Evolutionary conservation across 2,797 vertebrate species (phyloP), one percentile per base, ranked within the genome.

Genomic region (Adrianichthys oophorus): DNA sequence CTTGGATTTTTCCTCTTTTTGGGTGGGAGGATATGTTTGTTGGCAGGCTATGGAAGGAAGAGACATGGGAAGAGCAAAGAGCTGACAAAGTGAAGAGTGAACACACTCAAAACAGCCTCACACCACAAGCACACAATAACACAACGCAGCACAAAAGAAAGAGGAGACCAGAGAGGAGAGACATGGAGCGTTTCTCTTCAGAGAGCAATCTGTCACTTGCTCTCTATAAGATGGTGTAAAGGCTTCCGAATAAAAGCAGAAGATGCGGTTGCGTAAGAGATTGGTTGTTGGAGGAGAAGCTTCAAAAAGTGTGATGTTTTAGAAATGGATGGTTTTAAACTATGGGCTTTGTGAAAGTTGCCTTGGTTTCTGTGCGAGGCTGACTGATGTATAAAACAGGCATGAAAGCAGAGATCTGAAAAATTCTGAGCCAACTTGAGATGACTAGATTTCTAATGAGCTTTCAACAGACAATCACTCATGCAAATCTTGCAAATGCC

Each of bases 141-240:
- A 72, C 76, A 84, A 72, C 78, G 55, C 66, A 79, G 82, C 73
- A 86, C 76, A 82, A 83, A 85, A 72, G 74, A 57, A 51, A 66
- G 32, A 62, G 52, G 73, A 80, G 78, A 73, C 70, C 61, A 70
- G 74, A 77, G 68, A 79, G 74, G 74, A 61, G 75, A 87, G 85
- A 76, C 79, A 76, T 59, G 40, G 77, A 83, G 80, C 57, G 23
- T 37, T 72, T 79, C 73, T 72, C 82, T 80, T 79, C 81, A 74
- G 79, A 87, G 82, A 84, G 73, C 76, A 67, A 82, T 90, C 88
- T 87, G 85, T 89, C 88, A 85, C 75, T 74, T 63, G 71, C 70
- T 84, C 68, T 65, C 72, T 15, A 42, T 15, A 12, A 84, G 71
- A 53, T 15, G 67, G 46, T 74, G 74, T 74, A 69, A 84, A 87